Evolutionary conservation across 2,113 vertebrate genomes (phyloP).

Genomic region (Scopus umbretta): DNA sequence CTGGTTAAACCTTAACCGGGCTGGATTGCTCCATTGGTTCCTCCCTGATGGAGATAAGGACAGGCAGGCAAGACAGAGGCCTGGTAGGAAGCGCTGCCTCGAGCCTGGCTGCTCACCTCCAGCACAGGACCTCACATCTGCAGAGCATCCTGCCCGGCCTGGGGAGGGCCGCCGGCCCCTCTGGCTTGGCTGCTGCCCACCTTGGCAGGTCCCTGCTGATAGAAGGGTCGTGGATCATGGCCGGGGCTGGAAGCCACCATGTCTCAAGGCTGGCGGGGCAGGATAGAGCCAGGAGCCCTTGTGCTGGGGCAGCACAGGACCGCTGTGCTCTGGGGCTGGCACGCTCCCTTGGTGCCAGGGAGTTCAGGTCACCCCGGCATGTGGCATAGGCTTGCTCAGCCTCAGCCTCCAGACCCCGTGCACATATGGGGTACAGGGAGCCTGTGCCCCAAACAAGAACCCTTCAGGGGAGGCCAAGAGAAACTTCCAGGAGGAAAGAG

Average conservation of each 20-base stretch:
- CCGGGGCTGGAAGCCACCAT: fast-evolving
- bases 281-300: neutral
- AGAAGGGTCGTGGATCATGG: fast-evolving
- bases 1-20: slow-evolving; percentile 50
- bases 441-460: neutral
- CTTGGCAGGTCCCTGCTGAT: fast-evolving
- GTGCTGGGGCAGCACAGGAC: neutral
- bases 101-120: fast-evolving
- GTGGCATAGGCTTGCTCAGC: neutral
- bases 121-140: neutral
- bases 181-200: fast-evolving
- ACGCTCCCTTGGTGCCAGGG: fast-evolving
- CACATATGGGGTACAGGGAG: neutral
- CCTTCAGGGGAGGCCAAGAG: slow-evolving; percentile 52
- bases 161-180: neutral
- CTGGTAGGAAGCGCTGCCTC: fast-evolving
- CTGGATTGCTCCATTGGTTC: neutral
- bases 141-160: neutral
- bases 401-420: fast-evolving
- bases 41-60: neutral
- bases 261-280: neutral
- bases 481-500: slow-evolving; percentile 67
- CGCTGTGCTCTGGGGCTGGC: neutral
- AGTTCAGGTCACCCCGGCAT: neutral
- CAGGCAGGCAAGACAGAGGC: neutral